Percentiles rank a stretch among this genome's conserved stretches.
These are phyloP conservation scores for Zootermopsis nevadensis DNA, from an alignment of 2,888 invertebrate species.

Conservation along the genomic window DNA sequence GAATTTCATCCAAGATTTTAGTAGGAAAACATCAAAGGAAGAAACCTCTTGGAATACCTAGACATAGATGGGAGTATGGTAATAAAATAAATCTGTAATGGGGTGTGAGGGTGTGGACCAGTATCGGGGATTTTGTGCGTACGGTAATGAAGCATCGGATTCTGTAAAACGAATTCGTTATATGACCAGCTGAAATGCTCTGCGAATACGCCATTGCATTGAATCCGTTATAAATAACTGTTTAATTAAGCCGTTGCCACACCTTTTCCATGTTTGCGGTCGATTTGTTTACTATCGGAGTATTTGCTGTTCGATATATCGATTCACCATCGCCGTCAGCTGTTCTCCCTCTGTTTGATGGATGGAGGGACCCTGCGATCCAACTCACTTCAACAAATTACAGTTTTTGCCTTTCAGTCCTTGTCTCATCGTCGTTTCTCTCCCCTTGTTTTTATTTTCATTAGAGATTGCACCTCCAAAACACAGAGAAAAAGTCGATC, in stretches of 20 bases:
- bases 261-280: background rate
- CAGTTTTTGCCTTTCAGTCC: background rate
- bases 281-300: background rate
- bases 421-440: background rate
- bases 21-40: too few species aligned
- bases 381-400: slow-evolving; percentile 4
- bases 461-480: background rate
- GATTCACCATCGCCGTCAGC: slow-evolving; percentile 5
- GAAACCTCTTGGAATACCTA: too few species aligned
- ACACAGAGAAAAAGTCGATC: background rate
- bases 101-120: too few species aligned
- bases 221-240: background rate
- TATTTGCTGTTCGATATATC: background rate
- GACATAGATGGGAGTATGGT: too few species aligned
- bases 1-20: too few species aligned
- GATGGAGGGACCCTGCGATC: background rate
- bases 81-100: too few species aligned
- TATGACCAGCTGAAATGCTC: too few species aligned
- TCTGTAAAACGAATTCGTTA: too few species aligned
- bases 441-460: background rate
- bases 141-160: too few species aligned
- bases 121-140: too few species aligned
- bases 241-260: background rate
- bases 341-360: slow-evolving; percentile 5
- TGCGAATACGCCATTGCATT: too few species aligned